These are phyloP conservation scores for Cybosia mesomella DNA, from an alignment of 2,888 invertebrate species.

Conservation along the genomic window DNA sequence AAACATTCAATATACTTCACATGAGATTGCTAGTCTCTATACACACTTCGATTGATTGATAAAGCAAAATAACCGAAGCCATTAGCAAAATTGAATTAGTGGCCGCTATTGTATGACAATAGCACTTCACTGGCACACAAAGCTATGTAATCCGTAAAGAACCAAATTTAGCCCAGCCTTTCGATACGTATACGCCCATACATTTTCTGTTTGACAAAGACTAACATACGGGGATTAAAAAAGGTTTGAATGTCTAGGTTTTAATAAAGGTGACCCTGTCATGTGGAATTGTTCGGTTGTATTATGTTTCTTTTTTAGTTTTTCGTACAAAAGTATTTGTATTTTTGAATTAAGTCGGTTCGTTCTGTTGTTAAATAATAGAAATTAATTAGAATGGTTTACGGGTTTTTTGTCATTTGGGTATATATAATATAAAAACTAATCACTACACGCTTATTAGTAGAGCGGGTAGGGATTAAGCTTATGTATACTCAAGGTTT, in stretches of 20 bases:
- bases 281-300: conserved; percentile 16
- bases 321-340: not conserved
- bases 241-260: conserved; percentile 33
- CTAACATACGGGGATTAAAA: conserved; percentile 39
- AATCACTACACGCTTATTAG: no score
- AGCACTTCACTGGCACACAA: conserved; percentile 59
- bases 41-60: conserved; percentile 27
- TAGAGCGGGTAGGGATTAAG: no score
- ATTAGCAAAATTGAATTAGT: conserved; percentile 78
- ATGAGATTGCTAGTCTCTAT: conserved; percentile 23
- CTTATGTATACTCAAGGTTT: no score
- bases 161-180: conserved; percentile 39
- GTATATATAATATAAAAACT: no score
- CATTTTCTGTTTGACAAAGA: conserved; percentile 50
- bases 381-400: not conserved
- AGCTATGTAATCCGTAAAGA: conserved; percentile 58
- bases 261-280: conserved; percentile 33
- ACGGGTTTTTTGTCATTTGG: not conserved
- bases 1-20: conserved; percentile 2
- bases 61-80: conserved; percentile 61
- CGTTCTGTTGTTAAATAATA: not conserved
- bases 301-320: conserved; percentile 4
- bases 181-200: conserved; percentile 40
- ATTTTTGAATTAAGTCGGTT: not conserved
- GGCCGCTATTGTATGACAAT: conserved; percentile 69